phyloP scores from a whole-genome alignment of 2,888 invertebrate species.

The Mythimna pallens region DNA sequence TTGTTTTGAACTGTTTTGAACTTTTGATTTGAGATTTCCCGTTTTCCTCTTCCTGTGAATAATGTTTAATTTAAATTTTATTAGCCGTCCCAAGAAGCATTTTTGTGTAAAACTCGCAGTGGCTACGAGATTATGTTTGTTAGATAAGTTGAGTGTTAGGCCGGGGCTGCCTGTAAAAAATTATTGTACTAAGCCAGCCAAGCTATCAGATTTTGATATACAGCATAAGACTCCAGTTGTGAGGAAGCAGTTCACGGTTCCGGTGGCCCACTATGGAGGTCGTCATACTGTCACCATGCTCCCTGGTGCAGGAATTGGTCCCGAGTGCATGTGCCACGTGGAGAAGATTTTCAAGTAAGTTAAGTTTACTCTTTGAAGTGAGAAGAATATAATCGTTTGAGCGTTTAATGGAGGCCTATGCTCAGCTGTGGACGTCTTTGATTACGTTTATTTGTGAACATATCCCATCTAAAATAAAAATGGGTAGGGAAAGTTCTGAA shows the following conservation, averaged over 20 bases:
- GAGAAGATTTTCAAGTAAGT: neutral
- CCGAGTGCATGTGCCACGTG: constrained; percentile 1
- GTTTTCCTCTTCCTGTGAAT: constrained; percentile 87
- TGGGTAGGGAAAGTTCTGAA: too few species aligned
- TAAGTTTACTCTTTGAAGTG: neutral
- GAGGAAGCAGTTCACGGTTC: neutral
- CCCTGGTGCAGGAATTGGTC: neutral
- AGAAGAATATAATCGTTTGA: neutral
- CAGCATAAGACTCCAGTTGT: constrained; percentile 91
- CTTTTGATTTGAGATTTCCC: constrained; percentile 20
- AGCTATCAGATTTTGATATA: constrained; percentile 91
- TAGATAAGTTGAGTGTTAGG: constrained; percentile 80
- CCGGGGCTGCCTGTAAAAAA: constrained; percentile 80
- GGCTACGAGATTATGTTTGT: constrained; percentile 79
- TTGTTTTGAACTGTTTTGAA: neutral
- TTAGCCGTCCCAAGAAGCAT: constrained; percentile 72
- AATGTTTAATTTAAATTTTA: constrained; percentile 69
- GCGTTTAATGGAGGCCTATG: too few species aligned
- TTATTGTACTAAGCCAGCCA: constrained; percentile 80
- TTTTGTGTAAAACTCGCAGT: constrained; percentile 72
- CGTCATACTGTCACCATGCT: neutral
- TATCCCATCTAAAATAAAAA: neutral
- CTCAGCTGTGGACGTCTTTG: neutral
- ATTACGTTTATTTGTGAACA: neutral
- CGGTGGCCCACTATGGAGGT: neutral